Base-by-base conservation (phyloP, 2,888 invertebrate genomes). In the Rhogogaster chlorosoma region DNA sequence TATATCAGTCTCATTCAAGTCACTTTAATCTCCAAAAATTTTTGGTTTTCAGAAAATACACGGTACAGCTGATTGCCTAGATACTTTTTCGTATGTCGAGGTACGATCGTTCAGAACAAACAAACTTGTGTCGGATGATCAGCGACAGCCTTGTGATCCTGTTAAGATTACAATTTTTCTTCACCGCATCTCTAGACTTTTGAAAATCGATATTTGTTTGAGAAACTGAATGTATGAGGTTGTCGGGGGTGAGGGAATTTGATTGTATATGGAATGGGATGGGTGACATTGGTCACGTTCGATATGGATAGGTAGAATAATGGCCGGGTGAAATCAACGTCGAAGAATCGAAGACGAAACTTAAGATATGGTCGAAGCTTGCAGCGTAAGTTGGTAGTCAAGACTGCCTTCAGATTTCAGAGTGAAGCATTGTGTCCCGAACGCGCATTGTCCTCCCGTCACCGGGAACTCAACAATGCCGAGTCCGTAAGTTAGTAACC, bases 391-490 rank as follows among this genome's bases (percentile, higher is more conserved):
- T 89, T 88, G 89, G 88, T 87, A 89, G 90, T 88, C 88, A 88
- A 88, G 88, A 88, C 89, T 89, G 89, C 89, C 88, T 90, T 89
- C 90, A 88, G 89, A 91, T 89, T 90, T 88, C 91, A 89, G 89
- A 89, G 89, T 89, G 89, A 91, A 89, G 91, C 91, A 91, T 91
- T 91, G 91, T 92, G 89, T 89, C 88, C 90, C 89, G 89, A 89
- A 88, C 88, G 89, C 88, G 91, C 91, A 92, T 92, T 92, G 92
- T 92, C 91, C 91, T 90, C 91, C 87, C 90, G 91, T 91, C 90
- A 90, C 88, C 83, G 89, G 88, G 87, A 90, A 90, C 90, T 91
- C 90, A 88, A 91, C 92, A 91, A 91, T 91, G 90, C 91, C 90
- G 88, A 90, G 89, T 90, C 89, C 90, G 90, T 89, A 91, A 91